Evolutionary conservation across 2,113 vertebrate species (phyloP).

Genomic region (Xiphophorus maculatus): DNA sequence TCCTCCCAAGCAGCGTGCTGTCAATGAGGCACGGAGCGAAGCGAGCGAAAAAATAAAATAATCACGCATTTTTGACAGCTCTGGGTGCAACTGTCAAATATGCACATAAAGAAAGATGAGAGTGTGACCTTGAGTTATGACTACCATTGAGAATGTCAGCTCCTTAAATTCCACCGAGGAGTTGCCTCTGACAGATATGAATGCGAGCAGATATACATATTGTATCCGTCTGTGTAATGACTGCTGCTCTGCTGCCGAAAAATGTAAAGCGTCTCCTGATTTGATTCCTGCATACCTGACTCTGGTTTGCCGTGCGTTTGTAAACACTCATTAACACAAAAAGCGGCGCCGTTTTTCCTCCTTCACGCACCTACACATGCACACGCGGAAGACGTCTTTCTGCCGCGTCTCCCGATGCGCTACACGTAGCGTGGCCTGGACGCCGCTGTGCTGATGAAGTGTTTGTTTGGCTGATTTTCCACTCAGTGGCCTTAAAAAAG

Average conservation of each 20-base stretch:
- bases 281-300: slow-evolving; percentile 14
- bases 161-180: slow-evolving; percentile 17
- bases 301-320: slow-evolving; percentile 1
- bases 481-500: slow-evolving; percentile 68
- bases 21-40: slow-evolving; percentile 14
- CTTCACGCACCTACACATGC: slow-evolving; percentile 31
- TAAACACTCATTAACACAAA: slow-evolving; percentile 1
- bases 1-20: slow-evolving; percentile 1
- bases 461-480: slow-evolving; percentile 80
- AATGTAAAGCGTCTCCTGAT: slow-evolving; percentile 15
- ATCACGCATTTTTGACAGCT: slow-evolving; percentile 37
- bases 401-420: slow-evolving; percentile 40
- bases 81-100: slow-evolving; percentile 32
- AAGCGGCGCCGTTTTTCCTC: background rate
- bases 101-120: slow-evolving; percentile 29
- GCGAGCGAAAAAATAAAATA: slow-evolving; percentile 11
- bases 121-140: slow-evolving; percentile 17
- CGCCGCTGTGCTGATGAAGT: slow-evolving; percentile 70
- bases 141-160: slow-evolving; percentile 3
- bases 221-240: slow-evolving; percentile 7
- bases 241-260: background rate
- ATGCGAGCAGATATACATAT: background rate
- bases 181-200: slow-evolving; percentile 2
- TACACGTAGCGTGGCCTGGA: slow-evolving; percentile 40
- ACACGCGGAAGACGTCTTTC: slow-evolving; percentile 17